Percentiles rank a stretch among this genome's conserved stretches.
These are phyloP conservation scores for Brachyalestes nurse DNA, from an alignment of 2,797 vertebrate genomes.

Conservation along the genomic window DNA sequence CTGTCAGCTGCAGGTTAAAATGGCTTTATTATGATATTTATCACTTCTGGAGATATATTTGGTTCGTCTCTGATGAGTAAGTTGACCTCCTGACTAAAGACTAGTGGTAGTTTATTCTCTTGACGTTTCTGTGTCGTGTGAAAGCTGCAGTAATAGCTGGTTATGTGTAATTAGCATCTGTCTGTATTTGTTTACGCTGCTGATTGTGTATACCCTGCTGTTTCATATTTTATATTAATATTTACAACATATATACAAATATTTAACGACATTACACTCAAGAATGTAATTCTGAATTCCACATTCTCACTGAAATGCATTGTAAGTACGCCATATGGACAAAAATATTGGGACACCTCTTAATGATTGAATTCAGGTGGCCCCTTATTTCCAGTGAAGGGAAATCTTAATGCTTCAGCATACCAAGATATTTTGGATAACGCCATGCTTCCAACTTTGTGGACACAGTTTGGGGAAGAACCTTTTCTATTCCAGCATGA, in stretches of 20 bases:
- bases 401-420: too few relatives aligned
- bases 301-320: background rate
- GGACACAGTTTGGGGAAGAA: too few relatives aligned
- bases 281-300: background rate
- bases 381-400: too few relatives aligned
- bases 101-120: background rate
- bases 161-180: too few relatives aligned
- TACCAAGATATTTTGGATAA: too few relatives aligned
- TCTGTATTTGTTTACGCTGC: too few relatives aligned
- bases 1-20: background rate
- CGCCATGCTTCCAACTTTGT: too few relatives aligned
- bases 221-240: background rate
- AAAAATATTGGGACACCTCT: too few relatives aligned
- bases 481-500: too few relatives aligned
- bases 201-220: too few relatives aligned
- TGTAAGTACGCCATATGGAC: too few relatives aligned
- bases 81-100: background rate
- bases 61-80: constrained; percentile 20
- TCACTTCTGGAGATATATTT: background rate
- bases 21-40: background rate
- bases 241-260: background rate
- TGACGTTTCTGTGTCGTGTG: background rate
- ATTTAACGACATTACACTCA: background rate
- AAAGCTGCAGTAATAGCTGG: background rate
- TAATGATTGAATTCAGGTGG: too few relatives aligned